Evolutionary conservation across 2,888 invertebrate genomes (phyloP), one percentile per base, ranked within the genome.

Genomic region (Heliconius charithonia): DNA sequence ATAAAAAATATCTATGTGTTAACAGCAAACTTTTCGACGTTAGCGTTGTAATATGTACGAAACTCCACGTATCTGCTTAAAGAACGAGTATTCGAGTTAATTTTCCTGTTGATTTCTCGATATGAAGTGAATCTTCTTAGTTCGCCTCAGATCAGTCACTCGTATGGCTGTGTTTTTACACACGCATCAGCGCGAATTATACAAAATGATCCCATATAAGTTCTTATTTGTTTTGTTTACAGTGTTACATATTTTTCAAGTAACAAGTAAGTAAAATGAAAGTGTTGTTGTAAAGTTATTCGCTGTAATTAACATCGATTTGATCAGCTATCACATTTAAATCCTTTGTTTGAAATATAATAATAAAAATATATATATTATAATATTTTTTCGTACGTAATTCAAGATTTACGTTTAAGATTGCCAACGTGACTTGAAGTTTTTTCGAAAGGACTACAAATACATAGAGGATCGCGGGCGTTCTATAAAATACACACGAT

Each of bases 401-500:
- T 25, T 63, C 51, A 22, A 65, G 59, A 69, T 81, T 62, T 71
- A 76, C 65, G 76, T 86, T 85, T 51, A 84, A 93, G 92, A 88
- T 86, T 89, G 87, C 65, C 90, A 91, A 84, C 84, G 82, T 4
- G 80, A 84, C 66, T 82, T 85, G 22, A 88, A 86, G 71, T 90
- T 90, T 81, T 93, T 93, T 81, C 88, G 93, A 7, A 89, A 87
- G 59, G 93, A 93, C 83, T 93, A 93, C 82, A 86, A 77, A 12
- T 93, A 85, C 79, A 72, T 92, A 77, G 86, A 89, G 27, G 81
- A 79, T 0, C 87, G 10, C 74, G 86, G 9, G 87, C 88, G 79
- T 93, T 93, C 78, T 93, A 93, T 84, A 93, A 93, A 84, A 85
- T 92, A 37, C 91, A 93, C 74, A 90, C 90, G 0, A 71, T 89